These are phyloP conservation scores for Holacanthus passer DNA, from an alignment of 2,113 vertebrate species.

Conservation along the genomic window DNA sequence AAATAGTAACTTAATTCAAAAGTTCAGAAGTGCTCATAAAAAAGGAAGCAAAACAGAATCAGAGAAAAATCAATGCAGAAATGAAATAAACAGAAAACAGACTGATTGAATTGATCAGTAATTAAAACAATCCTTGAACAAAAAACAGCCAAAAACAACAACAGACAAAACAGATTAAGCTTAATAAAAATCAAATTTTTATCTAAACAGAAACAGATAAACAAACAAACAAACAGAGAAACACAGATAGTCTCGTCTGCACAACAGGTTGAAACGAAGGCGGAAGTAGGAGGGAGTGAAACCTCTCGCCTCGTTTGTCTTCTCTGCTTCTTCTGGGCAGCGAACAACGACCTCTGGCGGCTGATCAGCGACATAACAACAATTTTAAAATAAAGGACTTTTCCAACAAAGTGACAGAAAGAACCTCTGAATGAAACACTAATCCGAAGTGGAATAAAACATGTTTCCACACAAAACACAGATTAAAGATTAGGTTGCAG, in stretches of 20 bases:
- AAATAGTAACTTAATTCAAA: too few relatives aligned
- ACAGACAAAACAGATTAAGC: neutral
- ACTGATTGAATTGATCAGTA: neutral
- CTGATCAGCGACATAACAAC: neutral
- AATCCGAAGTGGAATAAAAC: neutral
- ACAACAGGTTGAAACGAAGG: neutral
- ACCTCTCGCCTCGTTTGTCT: neutral
- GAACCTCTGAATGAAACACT: neutral
- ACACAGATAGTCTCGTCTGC: neutral
- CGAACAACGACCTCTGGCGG: conserved; percentile 42
- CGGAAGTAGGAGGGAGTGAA: conserved; percentile 19
- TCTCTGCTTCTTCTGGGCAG: neutral
- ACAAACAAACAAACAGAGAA: neutral
- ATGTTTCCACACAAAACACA: too few relatives aligned
- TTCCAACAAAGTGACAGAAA: neutral
- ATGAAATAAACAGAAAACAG: neutral
- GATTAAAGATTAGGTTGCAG: too few relatives aligned
- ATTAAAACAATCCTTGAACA: neutral
- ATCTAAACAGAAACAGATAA: neutral
- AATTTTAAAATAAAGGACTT: neutral
- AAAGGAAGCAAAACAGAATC: neutral
- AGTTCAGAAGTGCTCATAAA: too few relatives aligned
- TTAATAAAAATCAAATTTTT: neutral
- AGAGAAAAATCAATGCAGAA: neutral
- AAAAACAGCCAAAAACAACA: neutral